Evolutionary conservation across 2,797 vertebrate species (phyloP), one percentile per base, ranked within the genome.

Genomic region (Spinus pinus): DNA sequence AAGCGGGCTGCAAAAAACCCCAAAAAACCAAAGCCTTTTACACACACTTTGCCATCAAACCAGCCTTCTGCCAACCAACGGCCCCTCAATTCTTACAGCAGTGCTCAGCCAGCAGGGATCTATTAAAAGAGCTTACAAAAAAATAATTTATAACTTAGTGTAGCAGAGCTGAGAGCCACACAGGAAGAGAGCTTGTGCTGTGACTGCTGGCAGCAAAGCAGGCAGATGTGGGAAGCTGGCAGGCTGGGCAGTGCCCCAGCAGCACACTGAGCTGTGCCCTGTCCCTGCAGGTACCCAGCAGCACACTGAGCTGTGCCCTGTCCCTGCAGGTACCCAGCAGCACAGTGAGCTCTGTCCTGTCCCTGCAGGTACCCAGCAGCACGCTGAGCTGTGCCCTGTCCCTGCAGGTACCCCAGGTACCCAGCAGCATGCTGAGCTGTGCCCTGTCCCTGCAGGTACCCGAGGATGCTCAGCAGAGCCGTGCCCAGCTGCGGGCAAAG

Each of bases 91-190:
- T 44, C 70, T 70, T 24, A 41, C 0, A 54, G 50, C 24, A 57
- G 2, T 2, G 10, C 14, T 46, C 17, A 41, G 42, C 7, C 5
- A 53, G 11, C 9, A 53, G 72, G 3, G 4, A 54, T 2, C 64
- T 25, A 51, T 6, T 18, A 21, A 49, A 67, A 62, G 0, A 0
- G 80, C 13, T 18, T 53, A 31, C 1, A 47, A 56, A 54, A 54
- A 22, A 67, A 39, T 0, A 0, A 56, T 14, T n/a, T 31, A 9
- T 6, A 28, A 77, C 23, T 79, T 65, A 30, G 30, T 2, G 3
- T 7, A 35, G 42, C 12, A 58, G 69, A 74, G 25, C 23, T 64
- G 8, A 17, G 27, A 72, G 14, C 5, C 41, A n/a, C 0, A 0
- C 2, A n/a, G 20, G 12, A 47, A 17, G 10, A 10, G 6, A 20